These are phyloP conservation scores for Borostomias antarcticus DNA, from an alignment of 2,797 vertebrate species.

Conservation along the genomic window DNA sequence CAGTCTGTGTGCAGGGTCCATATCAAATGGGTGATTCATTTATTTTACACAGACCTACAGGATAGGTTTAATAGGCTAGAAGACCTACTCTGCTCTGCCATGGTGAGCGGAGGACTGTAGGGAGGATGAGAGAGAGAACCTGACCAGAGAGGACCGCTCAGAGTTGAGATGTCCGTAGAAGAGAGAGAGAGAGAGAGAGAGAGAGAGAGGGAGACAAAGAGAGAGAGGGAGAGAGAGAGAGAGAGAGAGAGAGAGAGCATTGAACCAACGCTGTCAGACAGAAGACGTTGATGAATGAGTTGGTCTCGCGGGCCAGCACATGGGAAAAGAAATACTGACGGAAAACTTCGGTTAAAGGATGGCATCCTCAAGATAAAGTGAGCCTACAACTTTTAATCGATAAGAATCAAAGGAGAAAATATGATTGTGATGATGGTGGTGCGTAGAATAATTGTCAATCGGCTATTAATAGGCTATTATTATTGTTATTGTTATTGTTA, in stretches of 20 bases:
- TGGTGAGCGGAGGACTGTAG: too few species aligned
- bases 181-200: too few species aligned
- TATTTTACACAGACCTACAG: too few species aligned
- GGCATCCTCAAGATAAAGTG: constrained; percentile 8
- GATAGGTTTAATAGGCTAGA: too few species aligned
- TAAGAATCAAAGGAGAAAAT: too few species aligned
- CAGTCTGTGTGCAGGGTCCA: too few species aligned
- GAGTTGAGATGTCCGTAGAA: not conserved
- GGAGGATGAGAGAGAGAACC: not conserved
- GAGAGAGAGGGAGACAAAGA: too few species aligned
- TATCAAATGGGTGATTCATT: too few species aligned
- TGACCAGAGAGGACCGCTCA: not conserved
- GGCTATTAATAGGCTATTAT: constrained; percentile 43
- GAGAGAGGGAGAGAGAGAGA: too few species aligned
- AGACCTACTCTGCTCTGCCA: too few species aligned
- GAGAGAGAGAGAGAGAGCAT: not conserved
- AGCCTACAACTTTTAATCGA: not conserved
- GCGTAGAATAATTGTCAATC: too few species aligned
- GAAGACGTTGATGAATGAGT: constrained; percentile 1
- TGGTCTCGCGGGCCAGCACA: not conserved
- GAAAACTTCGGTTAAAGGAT: not conserved
- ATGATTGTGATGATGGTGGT: not conserved
- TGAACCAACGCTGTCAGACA: not conserved
- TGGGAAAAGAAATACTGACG: not conserved
- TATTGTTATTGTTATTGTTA: constrained; percentile 47